A percentile compares a stretch with the other conserved stretches of the same genome.
Evolutionary conservation across 2,888 invertebrate species (phyloP).

Genomic region (Sinotaia quadrata): DNA sequence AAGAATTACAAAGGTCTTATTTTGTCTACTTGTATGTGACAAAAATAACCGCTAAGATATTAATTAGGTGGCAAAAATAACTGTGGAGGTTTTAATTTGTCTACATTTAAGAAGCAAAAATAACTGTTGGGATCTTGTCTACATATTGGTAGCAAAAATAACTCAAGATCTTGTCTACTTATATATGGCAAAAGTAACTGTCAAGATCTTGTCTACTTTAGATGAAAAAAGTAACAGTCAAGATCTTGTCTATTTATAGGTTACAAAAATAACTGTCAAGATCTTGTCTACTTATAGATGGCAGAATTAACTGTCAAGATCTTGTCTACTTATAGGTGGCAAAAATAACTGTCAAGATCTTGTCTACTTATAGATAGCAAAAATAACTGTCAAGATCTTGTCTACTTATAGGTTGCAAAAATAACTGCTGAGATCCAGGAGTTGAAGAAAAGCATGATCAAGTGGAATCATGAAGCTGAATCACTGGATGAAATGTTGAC

Average conservation of each 20-base stretch:
- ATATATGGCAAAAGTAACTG: too few species aligned
- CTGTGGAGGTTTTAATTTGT: too few species aligned
- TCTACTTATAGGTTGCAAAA: slow-evolving; percentile 71
- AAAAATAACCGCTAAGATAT: too few species aligned
- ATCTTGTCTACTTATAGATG: too few species aligned
- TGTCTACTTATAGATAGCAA: slow-evolving; percentile 69
- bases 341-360: too few species aligned
- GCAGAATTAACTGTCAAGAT: too few species aligned
- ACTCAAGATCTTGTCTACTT: background rate
- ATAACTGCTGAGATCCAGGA: slow-evolving; percentile 81
- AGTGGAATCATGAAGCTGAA: slow-evolving; percentile 57
- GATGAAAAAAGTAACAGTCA: background rate
- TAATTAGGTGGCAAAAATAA: too few species aligned
- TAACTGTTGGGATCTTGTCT: background rate
- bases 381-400: slow-evolving; percentile 77
- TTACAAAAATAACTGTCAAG: too few species aligned
- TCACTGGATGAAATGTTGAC: slow-evolving; percentile 65
- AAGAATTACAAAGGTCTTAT: too few species aligned
- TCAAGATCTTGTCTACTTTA: background rate
- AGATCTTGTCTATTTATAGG: background rate
- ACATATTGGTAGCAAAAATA: background rate
- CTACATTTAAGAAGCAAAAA: background rate
- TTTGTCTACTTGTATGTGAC: too few species aligned
- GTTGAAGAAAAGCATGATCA: slow-evolving; percentile 73
- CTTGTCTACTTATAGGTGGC: too few species aligned